These are phyloP conservation scores for Sebastes baramenuke DNA, from an alignment of 2,797 vertebrate species.

Conservation along the genomic window DNA sequence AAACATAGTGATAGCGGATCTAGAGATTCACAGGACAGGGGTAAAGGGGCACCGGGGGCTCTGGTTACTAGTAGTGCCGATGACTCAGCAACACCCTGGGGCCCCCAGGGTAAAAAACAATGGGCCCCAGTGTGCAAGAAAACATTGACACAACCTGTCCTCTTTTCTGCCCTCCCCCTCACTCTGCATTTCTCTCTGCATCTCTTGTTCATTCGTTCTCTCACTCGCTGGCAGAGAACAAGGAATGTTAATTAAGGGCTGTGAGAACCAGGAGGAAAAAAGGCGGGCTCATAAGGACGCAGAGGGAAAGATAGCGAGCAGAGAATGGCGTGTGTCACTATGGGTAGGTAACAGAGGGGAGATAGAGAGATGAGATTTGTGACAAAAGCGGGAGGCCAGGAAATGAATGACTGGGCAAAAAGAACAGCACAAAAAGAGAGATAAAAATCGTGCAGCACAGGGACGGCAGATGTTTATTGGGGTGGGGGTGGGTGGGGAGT, in stretches of 20 bases:
- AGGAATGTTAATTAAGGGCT: conserved; percentile 82
- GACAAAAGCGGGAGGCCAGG: conserved; percentile 1
- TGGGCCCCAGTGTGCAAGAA: conserved; percentile 70
- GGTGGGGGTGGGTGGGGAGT: background rate
- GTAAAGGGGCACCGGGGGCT: conserved; percentile 42
- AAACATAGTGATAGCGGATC: conserved; percentile 3
- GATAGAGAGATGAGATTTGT: conserved; percentile 32
- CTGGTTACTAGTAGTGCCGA: conserved; percentile 66
- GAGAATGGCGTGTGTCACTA: conserved; percentile 6
- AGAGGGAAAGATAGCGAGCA: conserved; percentile 7
- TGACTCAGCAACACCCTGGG: conserved; percentile 65
- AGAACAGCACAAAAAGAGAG: background rate
- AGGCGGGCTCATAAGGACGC: conserved; percentile 8
- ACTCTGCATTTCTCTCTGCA: conserved; percentile 31
- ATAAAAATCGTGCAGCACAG: conserved; percentile 4
- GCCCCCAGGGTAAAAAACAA: conserved; percentile 69
- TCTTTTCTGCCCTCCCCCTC: conserved; percentile 34
- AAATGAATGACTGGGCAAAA: conserved; percentile 34
- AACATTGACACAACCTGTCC: conserved; percentile 76
- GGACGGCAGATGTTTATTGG: background rate
- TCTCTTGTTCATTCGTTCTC: conserved; percentile 58
- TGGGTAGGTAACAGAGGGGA: conserved; percentile 16
- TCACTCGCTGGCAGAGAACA: conserved; percentile 64
- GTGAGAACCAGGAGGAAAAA: conserved; percentile 43
- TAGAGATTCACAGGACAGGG: conserved; percentile 39